Evolutionary conservation across 2,797 vertebrate species (phyloP).

Genomic region (Gadopsis marmoratus): DNA sequence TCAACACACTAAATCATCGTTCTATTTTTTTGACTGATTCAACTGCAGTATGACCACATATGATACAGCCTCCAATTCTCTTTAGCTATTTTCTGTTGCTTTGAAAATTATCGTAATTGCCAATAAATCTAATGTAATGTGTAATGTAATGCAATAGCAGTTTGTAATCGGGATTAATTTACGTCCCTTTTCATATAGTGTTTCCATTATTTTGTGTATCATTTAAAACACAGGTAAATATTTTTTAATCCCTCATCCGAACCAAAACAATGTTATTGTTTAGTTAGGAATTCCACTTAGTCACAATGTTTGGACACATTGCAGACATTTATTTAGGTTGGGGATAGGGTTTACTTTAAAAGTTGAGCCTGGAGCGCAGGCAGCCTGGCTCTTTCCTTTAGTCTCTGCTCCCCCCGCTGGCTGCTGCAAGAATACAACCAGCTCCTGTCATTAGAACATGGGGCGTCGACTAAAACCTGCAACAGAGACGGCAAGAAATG

Average conservation of each 20-base stretch:
- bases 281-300: neutral
- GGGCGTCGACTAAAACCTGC: slow-evolving; percentile 94
- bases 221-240: slow-evolving; percentile 1
- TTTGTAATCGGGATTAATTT: neutral
- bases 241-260: neutral
- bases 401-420: slow-evolving; percentile 86
- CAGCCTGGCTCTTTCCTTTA: slow-evolving; percentile 86
- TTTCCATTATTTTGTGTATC: neutral
- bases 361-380: slow-evolving; percentile 89
- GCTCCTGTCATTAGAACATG: slow-evolving; percentile 96
- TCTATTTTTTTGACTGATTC: neutral
- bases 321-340: slow-evolving; percentile 10
- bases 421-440: slow-evolving; percentile 90
- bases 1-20: neutral
- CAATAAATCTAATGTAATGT: neutral
- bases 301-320: slow-evolving; percentile 1
- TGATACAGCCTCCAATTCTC: neutral
- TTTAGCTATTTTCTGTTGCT: neutral
- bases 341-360: slow-evolving; percentile 83
- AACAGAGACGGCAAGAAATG: slow-evolving; percentile 3
- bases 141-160: no score
- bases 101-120: neutral
- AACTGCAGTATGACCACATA: neutral
- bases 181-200: neutral
- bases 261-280: neutral